Percentiles rank a stretch among this genome's conserved stretches.
phyloP scores from a whole-genome alignment of 2,888 invertebrate species.

The Pristionchus japonicus region DNA sequence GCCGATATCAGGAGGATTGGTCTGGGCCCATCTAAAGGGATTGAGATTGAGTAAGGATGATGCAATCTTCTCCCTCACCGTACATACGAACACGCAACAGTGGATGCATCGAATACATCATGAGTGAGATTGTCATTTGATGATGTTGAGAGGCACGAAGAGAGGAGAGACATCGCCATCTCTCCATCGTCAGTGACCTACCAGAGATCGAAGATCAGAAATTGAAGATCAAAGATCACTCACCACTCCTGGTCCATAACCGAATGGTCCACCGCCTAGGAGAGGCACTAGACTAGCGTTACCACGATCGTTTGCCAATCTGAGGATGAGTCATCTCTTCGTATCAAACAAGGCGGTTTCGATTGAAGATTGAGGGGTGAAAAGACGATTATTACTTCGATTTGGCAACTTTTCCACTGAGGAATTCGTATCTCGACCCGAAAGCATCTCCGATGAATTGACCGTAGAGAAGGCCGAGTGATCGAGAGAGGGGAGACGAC shows the following conservation, averaged over 20 bases:
- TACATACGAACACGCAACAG: constrained; percentile 36
- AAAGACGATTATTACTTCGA: not conserved
- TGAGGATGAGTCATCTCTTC: not conserved
- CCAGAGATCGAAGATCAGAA: constrained; percentile 2
- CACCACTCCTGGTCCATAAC: constrained; percentile 46
- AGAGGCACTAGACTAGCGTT: not conserved
- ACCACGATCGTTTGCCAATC: not conserved
- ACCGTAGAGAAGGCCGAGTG: constrained; percentile 42
- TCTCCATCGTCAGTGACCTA: constrained; percentile 46
- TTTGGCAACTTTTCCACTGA: not conserved
- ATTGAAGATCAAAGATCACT: constrained; percentile 29
- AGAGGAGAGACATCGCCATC: constrained; percentile 47
- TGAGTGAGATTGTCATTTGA: not conserved
- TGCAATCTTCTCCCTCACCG: not conserved
- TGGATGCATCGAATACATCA: not conserved
- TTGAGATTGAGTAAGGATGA: not conserved
- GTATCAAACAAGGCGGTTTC: not conserved
- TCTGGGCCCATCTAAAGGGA: not conserved
- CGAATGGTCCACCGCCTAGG: constrained; percentile 37
- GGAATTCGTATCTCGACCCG: constrained; percentile 46
- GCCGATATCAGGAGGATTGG: constrained; percentile 41
- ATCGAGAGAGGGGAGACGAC: constrained; percentile 6
- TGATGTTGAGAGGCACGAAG: not conserved
- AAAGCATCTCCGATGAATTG: constrained; percentile 47
- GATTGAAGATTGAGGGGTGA: not conserved